These are phyloP conservation scores for Mesodorylaimus sp. DNA, from an alignment of 2,888 invertebrate species.

Conservation along the genomic window DNA sequence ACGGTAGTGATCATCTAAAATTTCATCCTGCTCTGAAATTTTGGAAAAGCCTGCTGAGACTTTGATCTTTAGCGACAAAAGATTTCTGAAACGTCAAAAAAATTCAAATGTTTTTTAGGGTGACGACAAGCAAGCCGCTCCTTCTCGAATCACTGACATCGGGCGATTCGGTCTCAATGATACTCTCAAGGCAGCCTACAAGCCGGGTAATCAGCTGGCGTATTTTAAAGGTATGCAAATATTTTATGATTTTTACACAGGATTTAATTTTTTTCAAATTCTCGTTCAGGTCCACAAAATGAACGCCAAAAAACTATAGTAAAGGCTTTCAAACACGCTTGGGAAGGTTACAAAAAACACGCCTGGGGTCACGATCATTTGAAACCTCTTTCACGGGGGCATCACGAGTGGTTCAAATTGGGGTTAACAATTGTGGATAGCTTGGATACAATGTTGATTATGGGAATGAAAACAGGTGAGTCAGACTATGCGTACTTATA, in stretches of 20 bases:
- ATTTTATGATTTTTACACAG: neutral
- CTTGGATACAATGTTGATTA: slow-evolving; percentile 82
- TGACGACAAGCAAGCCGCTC: too few species aligned
- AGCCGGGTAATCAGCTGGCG: neutral
- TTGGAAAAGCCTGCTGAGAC: too few species aligned
- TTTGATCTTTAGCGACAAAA: too few species aligned
- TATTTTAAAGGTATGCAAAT: too few species aligned
- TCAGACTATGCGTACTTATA: slow-evolving; percentile 1
- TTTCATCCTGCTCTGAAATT: too few species aligned
- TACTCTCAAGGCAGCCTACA: too few species aligned
- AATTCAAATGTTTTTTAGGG: too few species aligned
- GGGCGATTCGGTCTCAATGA: too few species aligned
- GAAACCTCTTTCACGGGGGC: slow-evolving; percentile 63
- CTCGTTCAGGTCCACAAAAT: slow-evolving; percentile 50
- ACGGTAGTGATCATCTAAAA: too few species aligned
- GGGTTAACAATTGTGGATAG: slow-evolving; percentile 90
- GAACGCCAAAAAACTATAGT: slow-evolving; percentile 64
- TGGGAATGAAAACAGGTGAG: slow-evolving; percentile 71
- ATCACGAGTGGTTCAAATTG: slow-evolving; percentile 81
- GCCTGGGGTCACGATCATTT: slow-evolving; percentile 96
- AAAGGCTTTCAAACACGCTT: slow-evolving; percentile 73
- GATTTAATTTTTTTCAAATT: neutral
- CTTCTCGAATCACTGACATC: too few species aligned
- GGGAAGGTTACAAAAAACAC: slow-evolving; percentile 73
- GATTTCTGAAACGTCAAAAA: too few species aligned